Conservation (phyloP, 2,113 vertebrate species). For the Mellivora capensis region DNA sequence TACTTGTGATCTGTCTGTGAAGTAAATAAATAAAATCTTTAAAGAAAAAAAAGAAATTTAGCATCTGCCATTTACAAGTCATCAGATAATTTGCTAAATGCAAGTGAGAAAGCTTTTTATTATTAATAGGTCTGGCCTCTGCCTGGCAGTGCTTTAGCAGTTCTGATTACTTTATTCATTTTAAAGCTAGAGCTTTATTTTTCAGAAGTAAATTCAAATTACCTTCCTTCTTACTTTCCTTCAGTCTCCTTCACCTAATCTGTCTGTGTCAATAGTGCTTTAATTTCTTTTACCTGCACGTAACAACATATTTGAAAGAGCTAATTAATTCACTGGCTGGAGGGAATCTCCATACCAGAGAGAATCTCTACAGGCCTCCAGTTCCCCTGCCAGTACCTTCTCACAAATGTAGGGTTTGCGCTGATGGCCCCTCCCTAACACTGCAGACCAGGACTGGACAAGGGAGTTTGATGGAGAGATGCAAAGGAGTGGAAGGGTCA, state of each 20-base stretch:
- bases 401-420: neutral
- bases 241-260: neutral
- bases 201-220: neutral
- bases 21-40: too few species aligned
- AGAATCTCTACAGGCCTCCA: neutral
- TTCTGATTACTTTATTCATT: neutral
- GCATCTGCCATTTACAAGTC: neutral
- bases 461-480: neutral
- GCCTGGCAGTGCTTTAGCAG: neutral
- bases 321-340: neutral
- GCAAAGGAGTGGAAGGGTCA: neutral
- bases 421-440: neutral
- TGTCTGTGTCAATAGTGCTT: neutral
- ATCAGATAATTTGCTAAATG: neutral
- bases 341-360: neutral
- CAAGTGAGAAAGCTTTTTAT: neutral
- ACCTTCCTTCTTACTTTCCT: neutral
- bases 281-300: neutral
- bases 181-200: conserved; percentile 16
- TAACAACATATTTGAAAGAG: neutral
- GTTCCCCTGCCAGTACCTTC: neutral
- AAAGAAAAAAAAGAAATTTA: neutral
- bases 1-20: too few species aligned
- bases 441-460: neutral
- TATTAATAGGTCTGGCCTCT: neutral